Percentiles rank a stretch among this genome's conserved stretches.
Conservation (phyloP, 2,888 invertebrate species). For the Melanchra persicariae region DNA sequence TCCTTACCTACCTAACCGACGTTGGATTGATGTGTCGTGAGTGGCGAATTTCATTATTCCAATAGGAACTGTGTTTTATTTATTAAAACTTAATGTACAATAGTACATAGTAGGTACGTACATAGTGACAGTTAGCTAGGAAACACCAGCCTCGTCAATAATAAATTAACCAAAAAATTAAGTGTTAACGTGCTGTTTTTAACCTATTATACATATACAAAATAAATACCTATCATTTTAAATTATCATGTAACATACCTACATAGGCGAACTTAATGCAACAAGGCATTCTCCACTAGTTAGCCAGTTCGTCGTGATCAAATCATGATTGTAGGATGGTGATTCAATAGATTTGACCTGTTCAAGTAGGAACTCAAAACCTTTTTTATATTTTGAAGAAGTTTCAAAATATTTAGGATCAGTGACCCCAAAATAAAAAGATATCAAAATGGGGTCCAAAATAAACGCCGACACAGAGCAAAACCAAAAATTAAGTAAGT, state of each 20-base stretch:
- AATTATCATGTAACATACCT: no score
- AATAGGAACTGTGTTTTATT: neutral
- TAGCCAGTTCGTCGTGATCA: neutral
- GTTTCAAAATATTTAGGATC: conserved; percentile 2
- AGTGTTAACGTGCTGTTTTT: no score
- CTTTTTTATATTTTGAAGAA: neutral
- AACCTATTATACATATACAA: no score
- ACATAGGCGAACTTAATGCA: no score
- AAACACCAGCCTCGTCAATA: no score
- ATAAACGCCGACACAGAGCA: conserved; percentile 1
- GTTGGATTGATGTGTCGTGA: neutral
- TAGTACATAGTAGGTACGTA: no score
- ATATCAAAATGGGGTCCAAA: neutral
- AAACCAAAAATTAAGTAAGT: neutral
- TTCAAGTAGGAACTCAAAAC: neutral
- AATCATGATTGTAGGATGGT: neutral
- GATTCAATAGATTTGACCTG: neutral
- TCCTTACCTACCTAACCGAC: conserved; percentile 10
- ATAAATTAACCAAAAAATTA: no score
- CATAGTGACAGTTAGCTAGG: no score
- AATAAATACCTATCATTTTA: no score
- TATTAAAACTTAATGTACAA: no score
- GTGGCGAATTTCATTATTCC: neutral
- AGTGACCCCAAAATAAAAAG: conserved; percentile 2
- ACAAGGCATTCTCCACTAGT: no score